Percentiles rank a stretch among this genome's conserved stretches.
Evolutionary conservation across 2,797 vertebrate species (phyloP).

Genomic region (Yasuhikotakia modesta): DNA sequence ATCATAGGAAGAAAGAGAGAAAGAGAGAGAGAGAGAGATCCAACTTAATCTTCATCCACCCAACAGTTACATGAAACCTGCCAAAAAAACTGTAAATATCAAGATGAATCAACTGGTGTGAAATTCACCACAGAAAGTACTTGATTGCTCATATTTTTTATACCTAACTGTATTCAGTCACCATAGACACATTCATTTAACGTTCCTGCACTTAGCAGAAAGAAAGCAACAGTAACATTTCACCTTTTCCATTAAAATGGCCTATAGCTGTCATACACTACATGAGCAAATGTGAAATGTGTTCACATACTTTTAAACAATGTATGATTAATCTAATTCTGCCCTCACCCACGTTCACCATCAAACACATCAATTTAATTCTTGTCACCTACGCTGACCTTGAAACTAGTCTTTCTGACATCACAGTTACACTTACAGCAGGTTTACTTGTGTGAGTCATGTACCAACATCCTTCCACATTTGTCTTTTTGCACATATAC

Average conservation of each 20-base stretch:
- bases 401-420: too few species aligned
- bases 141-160: conserved; percentile 11
- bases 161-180: conserved; percentile 2
- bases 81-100: conserved; percentile 34
- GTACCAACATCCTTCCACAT: too few species aligned
- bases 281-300: too few species aligned
- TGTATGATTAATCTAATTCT: too few species aligned
- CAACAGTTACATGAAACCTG: conserved; percentile 41
- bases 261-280: background rate
- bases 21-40: conserved; percentile 56
- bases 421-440: too few species aligned
- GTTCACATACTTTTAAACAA: too few species aligned
- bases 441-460: too few species aligned
- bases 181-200: background rate
- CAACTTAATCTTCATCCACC: conserved; percentile 28
- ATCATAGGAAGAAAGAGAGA: conserved; percentile 45
- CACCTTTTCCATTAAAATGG: background rate
- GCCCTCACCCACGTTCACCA: background rate
- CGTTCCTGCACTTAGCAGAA: background rate
- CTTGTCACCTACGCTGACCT: too few species aligned
- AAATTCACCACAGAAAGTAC: conserved; percentile 32
- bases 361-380: background rate
- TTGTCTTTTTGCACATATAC: too few species aligned
- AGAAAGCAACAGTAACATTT: background rate
- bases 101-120: conserved; percentile 32